These are phyloP conservation scores for Myiotriccus ornatus DNA, from an alignment of 2,797 vertebrate species.

Conservation along the genomic window DNA sequence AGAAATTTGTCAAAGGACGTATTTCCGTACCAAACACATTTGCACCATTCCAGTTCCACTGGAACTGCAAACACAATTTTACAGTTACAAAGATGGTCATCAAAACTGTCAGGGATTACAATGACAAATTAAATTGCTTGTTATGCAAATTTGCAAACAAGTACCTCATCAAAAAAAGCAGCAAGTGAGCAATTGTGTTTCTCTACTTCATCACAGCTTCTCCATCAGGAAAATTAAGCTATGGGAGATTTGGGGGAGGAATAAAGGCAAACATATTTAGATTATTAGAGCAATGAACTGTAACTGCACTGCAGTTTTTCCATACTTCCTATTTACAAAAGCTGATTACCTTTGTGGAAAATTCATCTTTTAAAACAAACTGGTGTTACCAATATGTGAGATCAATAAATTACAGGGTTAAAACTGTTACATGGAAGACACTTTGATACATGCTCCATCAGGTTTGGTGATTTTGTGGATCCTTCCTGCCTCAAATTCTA, in stretches of 20 bases:
- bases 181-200: not conserved
- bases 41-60: not conserved
- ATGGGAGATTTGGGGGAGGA: not conserved
- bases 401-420: not conserved
- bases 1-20: not conserved
- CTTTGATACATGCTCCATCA: not conserved
- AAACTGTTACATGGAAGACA: not conserved
- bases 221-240: not conserved
- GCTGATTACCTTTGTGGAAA: not conserved
- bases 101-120: not conserved
- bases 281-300: not conserved
- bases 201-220: not conserved
- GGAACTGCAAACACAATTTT: not conserved
- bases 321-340: not conserved
- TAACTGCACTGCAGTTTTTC: not conserved
- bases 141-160: not conserved
- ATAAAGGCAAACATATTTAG: not conserved
- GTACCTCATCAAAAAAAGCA: not conserved
- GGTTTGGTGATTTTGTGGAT: not conserved
- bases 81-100: not conserved
- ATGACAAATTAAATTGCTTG: not conserved
- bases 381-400: rapidly evolving
- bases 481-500: not conserved
- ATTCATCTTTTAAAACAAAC: not conserved
- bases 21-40: not conserved